These are phyloP conservation scores for Macropus fuliginosus DNA, from an alignment of 2,797 vertebrate species.

Conservation along the genomic window DNA sequence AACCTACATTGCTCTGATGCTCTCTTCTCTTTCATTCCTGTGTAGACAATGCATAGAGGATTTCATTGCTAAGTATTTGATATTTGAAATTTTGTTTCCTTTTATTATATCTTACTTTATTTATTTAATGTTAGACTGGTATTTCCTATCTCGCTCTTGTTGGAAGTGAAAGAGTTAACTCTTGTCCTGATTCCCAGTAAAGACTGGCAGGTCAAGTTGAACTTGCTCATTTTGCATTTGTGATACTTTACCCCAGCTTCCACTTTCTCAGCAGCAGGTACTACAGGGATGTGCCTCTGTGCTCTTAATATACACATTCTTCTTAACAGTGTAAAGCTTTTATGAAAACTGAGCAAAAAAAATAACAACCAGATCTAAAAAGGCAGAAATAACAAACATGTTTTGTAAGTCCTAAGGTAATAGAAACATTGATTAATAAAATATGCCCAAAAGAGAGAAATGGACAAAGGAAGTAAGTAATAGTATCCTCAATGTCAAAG, in stretches of 20 bases:
- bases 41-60: not conserved
- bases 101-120: not conserved
- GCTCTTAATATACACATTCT: not conserved
- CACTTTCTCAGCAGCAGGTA: not conserved
- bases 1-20: not conserved
- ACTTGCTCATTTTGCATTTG: not conserved
- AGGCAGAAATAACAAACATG: not conserved
- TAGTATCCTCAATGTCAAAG: not conserved
- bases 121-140: not conserved
- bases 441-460: not conserved
- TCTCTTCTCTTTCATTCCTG: not conserved
- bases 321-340: not conserved
- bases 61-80: not conserved
- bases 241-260: not conserved
- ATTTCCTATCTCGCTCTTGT: not conserved
- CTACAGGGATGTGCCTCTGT: fast-evolving
- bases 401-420: not conserved
- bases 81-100: not conserved
- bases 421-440: not conserved
- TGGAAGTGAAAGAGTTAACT: not conserved
- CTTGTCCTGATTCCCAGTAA: not conserved
- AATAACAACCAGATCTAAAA: not conserved
- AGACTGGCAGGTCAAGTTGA: not conserved
- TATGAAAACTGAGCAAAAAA: not conserved
- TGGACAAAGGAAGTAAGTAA: not conserved